Evolutionary conservation across 2,113 vertebrate genomes (phyloP).

Genomic region (Daphoenositta chrysoptera): DNA sequence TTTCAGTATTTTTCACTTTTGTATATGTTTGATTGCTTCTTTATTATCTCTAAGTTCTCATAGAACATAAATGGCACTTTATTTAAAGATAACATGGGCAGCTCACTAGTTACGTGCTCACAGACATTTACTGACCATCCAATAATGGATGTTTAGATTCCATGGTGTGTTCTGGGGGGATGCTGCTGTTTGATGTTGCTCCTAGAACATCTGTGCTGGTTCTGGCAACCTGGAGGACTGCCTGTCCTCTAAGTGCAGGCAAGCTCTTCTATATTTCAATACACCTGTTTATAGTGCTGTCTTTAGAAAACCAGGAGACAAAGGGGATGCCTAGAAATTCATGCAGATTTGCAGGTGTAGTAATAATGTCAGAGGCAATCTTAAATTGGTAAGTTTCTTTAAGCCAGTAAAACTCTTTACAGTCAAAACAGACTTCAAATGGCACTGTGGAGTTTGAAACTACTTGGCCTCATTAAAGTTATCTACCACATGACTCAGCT

Average conservation of each 20-base stretch:
- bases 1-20: neutral
- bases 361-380: neutral
- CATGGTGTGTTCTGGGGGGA: accelerated
- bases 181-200: neutral
- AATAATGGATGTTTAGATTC: neutral
- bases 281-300: neutral
- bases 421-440: neutral
- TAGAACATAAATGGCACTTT: neutral
- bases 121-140: neutral
- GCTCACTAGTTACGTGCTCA: neutral
- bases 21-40: accelerated
- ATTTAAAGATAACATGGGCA: neutral
- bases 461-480: neutral
- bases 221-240: neutral
- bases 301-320: neutral
- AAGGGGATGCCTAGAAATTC: neutral
- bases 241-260: neutral
- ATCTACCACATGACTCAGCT: neutral
- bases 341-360: neutral
- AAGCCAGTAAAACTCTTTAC: neutral
- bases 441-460: neutral
- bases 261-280: neutral
- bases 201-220: neutral
- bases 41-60: neutral
- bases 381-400: neutral